A percentile compares a stretch with the other conserved stretches of the same genome.
phyloP scores from a whole-genome alignment of 2,113 vertebrate genomes.

The Mesocricetus auratus region DNA sequence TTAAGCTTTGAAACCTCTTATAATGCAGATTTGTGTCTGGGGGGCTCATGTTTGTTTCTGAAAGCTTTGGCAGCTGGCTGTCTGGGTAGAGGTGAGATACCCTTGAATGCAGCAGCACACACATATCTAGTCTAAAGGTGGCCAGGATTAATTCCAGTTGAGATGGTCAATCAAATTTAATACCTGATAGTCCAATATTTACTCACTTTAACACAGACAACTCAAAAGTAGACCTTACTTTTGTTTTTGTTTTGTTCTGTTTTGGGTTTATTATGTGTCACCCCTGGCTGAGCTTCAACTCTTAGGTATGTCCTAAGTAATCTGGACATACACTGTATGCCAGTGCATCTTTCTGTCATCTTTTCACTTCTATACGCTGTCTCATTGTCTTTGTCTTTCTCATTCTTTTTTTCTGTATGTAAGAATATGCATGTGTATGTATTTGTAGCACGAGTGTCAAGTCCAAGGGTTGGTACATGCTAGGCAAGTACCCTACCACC shows the following conservation, averaged over 20 bases:
- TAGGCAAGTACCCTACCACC: neutral
- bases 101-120: neutral
- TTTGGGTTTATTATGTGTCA: neutral
- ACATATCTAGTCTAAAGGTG: too few relatives aligned
- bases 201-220: neutral
- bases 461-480: neutral
- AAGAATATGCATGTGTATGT: neutral
- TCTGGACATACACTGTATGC: fast-evolving
- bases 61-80: neutral
- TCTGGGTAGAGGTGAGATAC: neutral
- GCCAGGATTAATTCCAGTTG: neutral
- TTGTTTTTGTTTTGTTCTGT: neutral
- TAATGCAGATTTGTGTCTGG: neutral
- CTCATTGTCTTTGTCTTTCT: neutral
- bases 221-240: neutral
- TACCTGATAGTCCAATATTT: neutral
- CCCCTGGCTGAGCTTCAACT: neutral
- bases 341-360: neutral
- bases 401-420: neutral
- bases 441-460: too few relatives aligned
- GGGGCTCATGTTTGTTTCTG: neutral
- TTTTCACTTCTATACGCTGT: neutral
- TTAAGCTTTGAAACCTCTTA: slow-evolving; percentile 13
- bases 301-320: neutral
- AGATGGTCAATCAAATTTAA: neutral